Percentiles rank a stretch among this genome's conserved stretches.
These are phyloP conservation scores for Lepus timidus DNA, from an alignment of 2,113 vertebrate genomes.

Conservation along the genomic window DNA sequence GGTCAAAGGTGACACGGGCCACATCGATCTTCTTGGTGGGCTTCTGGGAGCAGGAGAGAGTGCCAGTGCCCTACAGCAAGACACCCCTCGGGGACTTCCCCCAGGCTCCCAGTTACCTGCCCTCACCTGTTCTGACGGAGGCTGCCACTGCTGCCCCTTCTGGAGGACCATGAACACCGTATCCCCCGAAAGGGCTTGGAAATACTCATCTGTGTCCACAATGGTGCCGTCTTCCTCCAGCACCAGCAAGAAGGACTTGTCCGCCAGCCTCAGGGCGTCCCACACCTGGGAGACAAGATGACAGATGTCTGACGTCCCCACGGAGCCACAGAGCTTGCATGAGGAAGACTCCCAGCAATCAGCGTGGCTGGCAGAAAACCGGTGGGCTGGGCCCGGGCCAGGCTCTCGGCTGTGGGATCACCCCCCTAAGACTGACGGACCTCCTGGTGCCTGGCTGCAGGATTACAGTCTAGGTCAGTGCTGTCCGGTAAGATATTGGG, in stretches of 20 bases:
- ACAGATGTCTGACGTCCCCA: background rate
- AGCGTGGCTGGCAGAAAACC: background rate
- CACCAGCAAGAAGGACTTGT: constrained; percentile 87
- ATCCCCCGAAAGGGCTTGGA: constrained; percentile 91
- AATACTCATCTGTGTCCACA: constrained; percentile 95
- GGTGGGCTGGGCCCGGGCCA: background rate
- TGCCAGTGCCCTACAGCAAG: constrained; percentile 67
- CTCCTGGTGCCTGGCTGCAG: background rate
- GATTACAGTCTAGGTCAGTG: background rate
- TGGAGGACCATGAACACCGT: constrained; percentile 92
- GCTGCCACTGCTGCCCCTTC: constrained; percentile 92
- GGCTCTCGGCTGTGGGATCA: background rate
- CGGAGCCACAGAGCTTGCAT: background rate
- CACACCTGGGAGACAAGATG: constrained; percentile 85
- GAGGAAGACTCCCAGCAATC: background rate
- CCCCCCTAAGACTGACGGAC: background rate
- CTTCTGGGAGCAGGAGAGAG: constrained; percentile 82
- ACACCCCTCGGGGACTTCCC: background rate
- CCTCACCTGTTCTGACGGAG: constrained; percentile 82
- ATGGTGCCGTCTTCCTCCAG: constrained; percentile 95
- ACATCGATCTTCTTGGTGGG: constrained; percentile 91
- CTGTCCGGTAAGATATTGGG: background rate
- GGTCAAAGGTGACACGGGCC: constrained; percentile 93
- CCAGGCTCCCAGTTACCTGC: background rate
- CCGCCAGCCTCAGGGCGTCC: constrained; percentile 83